These are phyloP conservation scores for Meda fulgida DNA, from an alignment of 2,797 vertebrate species.

Conservation along the genomic window DNA sequence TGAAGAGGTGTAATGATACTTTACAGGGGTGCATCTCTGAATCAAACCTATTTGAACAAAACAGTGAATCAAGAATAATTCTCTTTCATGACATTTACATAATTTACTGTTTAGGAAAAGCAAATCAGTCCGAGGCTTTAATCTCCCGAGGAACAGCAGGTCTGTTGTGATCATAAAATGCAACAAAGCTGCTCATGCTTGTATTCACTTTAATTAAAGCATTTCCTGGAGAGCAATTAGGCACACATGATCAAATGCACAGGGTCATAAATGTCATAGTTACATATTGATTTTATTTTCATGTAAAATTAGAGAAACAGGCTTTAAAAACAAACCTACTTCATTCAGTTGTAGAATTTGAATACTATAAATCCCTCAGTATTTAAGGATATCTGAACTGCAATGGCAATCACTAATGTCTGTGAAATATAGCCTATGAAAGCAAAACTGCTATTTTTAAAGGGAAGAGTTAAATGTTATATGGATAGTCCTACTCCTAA, in stretches of 20 bases:
- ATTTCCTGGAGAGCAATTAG: conserved; percentile 33
- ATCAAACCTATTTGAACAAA: conserved; percentile 80
- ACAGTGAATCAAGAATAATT: conserved; percentile 32
- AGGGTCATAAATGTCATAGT: conserved; percentile 25
- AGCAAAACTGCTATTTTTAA: not conserved
- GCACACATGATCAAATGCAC: not conserved
- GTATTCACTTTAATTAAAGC: conserved; percentile 21
- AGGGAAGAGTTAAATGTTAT: not conserved
- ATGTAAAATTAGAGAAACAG: not conserved
- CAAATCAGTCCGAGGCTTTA: not conserved
- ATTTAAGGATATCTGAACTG: not conserved
- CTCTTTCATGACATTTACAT: conserved; percentile 14
- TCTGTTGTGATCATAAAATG: conserved; percentile 17
- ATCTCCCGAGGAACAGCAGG: conserved; percentile 30
- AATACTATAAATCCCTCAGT: not conserved
- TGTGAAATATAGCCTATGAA: not conserved
- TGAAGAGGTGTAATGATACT: conserved; percentile 95
- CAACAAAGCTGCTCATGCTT: conserved; percentile 1
- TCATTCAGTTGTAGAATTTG: not conserved
- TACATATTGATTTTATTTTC: not conserved
- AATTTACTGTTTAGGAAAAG: not conserved
- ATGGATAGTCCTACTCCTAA: not conserved
- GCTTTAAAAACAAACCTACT: not conserved
- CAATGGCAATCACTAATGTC: not conserved
- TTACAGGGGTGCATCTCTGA: conserved; percentile 88